These are phyloP conservation scores for Hemichromis elongatus DNA, from an alignment of 2,113 vertebrate genomes.

Conservation along the genomic window DNA sequence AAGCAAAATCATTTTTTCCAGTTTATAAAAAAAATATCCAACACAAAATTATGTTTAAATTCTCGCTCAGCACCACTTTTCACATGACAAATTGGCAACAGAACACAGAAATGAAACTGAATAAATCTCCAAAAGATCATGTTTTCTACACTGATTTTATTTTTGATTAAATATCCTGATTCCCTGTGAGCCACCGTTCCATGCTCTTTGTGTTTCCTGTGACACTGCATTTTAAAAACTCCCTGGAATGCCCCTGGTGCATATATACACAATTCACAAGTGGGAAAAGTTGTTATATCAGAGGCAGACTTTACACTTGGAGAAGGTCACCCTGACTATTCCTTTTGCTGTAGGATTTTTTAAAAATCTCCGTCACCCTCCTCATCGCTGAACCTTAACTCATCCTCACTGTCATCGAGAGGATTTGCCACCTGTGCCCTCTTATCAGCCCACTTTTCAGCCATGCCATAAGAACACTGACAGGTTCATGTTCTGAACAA, in stretches of 20 bases:
- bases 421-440: not conserved
- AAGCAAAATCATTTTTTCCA: not conserved
- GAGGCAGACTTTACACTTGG: not conserved
- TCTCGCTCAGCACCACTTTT: not conserved
- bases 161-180: not conserved
- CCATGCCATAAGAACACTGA: not conserved
- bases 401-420: not conserved
- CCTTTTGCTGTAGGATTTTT: not conserved
- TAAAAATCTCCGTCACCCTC: rapidly evolving
- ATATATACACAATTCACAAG: not conserved
- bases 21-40: not conserved
- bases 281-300: not conserved
- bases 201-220: not conserved
- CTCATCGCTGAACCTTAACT: not conserved
- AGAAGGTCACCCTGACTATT: not conserved
- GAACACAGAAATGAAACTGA: not conserved
- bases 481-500: not conserved
- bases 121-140: not conserved
- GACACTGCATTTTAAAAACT: not conserved
- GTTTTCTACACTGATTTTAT: not conserved
- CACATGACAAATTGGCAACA: not conserved
- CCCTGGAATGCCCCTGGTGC: not conserved
- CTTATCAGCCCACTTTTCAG: not conserved
- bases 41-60: not conserved
- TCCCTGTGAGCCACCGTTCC: not conserved